These are phyloP conservation scores for Octonoba sinensis DNA, from an alignment of 2,888 invertebrate genomes.

Conservation along the genomic window DNA sequence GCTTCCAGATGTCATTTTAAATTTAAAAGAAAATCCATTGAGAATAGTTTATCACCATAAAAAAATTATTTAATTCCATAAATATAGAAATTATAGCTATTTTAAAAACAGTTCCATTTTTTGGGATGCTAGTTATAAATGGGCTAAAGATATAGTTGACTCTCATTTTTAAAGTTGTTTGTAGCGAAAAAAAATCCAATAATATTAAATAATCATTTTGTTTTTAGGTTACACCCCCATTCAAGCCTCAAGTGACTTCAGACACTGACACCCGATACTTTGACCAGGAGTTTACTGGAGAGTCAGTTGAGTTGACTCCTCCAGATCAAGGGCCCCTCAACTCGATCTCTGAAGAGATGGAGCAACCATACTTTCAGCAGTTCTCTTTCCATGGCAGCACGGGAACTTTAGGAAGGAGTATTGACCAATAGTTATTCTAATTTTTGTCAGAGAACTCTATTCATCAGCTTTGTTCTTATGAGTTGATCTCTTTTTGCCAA, in stretches of 20 bases:
- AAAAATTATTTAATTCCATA: too few species aligned
- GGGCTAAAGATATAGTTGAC: too few species aligned
- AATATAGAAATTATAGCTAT: too few species aligned
- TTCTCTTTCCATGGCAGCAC: conserved; percentile 78
- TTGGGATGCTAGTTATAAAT: too few species aligned
- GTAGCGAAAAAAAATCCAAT: neutral
- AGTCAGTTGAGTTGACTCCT: conserved; percentile 95
- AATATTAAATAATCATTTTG: neutral
- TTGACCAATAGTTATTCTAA: conserved; percentile 45
- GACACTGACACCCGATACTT: conserved; percentile 98
- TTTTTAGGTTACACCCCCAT: conserved; percentile 87
- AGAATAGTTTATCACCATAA: too few species aligned
- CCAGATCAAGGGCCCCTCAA: conserved; percentile 80
- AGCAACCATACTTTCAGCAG: conserved; percentile 80
- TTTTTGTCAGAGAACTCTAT: too few species aligned
- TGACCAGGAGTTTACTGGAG: conserved; percentile 97
- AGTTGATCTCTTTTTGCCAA: too few species aligned
- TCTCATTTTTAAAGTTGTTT: too few species aligned
- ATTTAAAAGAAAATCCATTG: too few species aligned
- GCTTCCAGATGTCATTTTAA: too few species aligned
- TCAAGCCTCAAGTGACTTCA: conserved; percentile 91
- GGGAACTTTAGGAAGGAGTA: conserved; percentile 66
- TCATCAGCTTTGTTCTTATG: too few species aligned
- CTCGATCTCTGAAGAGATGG: conserved; percentile 77
- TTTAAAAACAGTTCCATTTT: too few species aligned